phyloP scores from a whole-genome alignment of 2,113 vertebrate species.

The Empidonax traillii region DNA sequence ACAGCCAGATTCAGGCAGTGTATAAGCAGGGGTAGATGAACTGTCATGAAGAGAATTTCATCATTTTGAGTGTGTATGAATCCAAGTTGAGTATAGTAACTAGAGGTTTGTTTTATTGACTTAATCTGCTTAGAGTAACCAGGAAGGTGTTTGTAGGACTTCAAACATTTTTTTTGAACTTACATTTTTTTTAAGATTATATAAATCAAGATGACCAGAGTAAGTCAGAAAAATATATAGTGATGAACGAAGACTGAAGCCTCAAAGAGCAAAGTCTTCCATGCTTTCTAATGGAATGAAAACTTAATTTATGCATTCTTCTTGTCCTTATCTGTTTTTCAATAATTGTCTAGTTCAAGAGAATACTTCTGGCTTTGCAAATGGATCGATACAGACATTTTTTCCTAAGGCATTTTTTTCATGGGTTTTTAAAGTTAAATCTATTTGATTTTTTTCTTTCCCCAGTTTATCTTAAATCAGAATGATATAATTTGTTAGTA shows the following conservation, averaged over 20 bases:
- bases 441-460: neutral
- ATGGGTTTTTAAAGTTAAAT: neutral
- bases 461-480: neutral
- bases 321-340: neutral
- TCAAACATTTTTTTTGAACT: neutral
- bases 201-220: neutral
- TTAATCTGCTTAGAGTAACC: neutral
- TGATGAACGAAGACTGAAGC: neutral
- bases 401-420: neutral
- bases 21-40: neutral
- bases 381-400: neutral
- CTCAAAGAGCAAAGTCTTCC: neutral
- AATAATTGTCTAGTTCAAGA: neutral
- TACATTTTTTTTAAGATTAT: neutral
- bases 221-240: neutral
- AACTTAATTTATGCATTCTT: neutral
- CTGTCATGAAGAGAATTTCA: neutral
- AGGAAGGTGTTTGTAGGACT: neutral
- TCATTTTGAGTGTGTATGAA: neutral
- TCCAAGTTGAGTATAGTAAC: neutral
- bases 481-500: neutral
- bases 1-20: neutral
- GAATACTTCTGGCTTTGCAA: neutral
- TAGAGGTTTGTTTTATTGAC: neutral
- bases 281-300: neutral